phyloP scores from a whole-genome alignment of 1,140 invertebrate genomes.

The Microplitis mediator region DNA sequence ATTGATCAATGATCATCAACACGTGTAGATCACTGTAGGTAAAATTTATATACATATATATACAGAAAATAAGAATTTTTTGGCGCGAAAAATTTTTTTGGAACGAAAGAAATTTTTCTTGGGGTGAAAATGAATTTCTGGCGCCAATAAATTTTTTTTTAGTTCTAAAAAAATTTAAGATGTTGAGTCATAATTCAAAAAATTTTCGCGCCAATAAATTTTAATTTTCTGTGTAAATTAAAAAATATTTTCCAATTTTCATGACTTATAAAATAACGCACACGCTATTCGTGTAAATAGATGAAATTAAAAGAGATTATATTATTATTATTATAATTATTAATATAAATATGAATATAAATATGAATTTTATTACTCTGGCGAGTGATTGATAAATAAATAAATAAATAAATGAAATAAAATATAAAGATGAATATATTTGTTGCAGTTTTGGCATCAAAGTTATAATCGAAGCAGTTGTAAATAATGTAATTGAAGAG shows the following conservation, averaged over 20 bases:
- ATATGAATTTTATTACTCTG: background rate
- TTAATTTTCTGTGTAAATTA: background rate
- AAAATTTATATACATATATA: too few relatives aligned
- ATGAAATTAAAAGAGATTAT: background rate
- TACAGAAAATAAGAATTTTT: too few relatives aligned
- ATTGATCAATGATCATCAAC: background rate
- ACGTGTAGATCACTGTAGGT: too few relatives aligned
- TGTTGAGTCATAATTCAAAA: too few relatives aligned
- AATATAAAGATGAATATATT: conserved; percentile 23
- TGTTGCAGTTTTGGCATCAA: conserved; percentile 27
- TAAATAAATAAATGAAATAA: conserved; percentile 14
- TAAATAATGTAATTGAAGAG: conserved; percentile 50
- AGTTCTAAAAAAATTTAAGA: too few relatives aligned
- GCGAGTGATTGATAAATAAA: background rate
- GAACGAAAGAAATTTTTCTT: too few relatives aligned
- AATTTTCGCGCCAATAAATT: background rate
- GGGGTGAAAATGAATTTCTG: too few relatives aligned
- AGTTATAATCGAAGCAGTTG: conserved; percentile 34
- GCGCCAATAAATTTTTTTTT: background rate
- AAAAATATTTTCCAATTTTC: conserved; percentile 5
- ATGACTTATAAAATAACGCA: background rate
- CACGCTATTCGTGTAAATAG: conserved; percentile 14
- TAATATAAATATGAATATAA: conserved; percentile 17
- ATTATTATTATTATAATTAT: background rate
- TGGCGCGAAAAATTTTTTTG: too few relatives aligned